A percentile compares a stretch with the other conserved stretches of the same genome.
Evolutionary conservation across 2,888 invertebrate species (phyloP).

Genomic region (Iphiclides podalirius): DNA sequence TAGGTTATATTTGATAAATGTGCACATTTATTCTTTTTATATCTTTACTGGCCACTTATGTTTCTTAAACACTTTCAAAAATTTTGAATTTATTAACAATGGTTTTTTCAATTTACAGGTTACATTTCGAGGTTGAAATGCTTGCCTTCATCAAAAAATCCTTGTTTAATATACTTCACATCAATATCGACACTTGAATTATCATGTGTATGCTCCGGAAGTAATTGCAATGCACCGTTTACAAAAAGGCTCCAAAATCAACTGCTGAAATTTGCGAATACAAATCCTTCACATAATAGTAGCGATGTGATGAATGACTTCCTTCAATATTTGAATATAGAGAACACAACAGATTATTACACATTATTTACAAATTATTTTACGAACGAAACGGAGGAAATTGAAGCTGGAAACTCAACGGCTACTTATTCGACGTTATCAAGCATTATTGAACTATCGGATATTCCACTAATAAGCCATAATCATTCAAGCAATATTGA

Average conservation of each 20-base stretch:
- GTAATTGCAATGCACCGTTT: constrained; percentile 62
- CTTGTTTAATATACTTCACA: constrained; percentile 49
- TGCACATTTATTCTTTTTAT: no score
- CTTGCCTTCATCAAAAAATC: constrained; percentile 36
- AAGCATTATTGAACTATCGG: constrained; percentile 23
- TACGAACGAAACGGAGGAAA: no score
- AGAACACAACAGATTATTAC: constrained; percentile 49
- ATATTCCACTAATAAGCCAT: background rate
- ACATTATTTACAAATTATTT: constrained; percentile 39
- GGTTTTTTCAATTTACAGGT: constrained; percentile 27
- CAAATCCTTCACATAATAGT: constrained; percentile 33
- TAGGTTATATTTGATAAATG: no score
- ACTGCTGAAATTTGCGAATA: constrained; percentile 49
- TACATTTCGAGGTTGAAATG: constrained; percentile 54
- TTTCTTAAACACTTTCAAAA: no score
- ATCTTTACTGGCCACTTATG: no score
- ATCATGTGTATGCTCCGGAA: constrained; percentile 53
- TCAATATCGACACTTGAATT: constrained; percentile 45
- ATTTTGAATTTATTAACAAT: no score
- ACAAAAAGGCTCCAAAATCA: constrained; percentile 44
- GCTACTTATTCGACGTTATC: constrained; percentile 24
- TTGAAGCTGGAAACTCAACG: constrained; percentile 30
- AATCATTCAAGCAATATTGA: constrained; percentile 19
- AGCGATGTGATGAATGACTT: constrained; percentile 44
- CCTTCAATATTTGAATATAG: constrained; percentile 45